Conservation (phyloP, 2,888 invertebrate species). For the Augochlorella aurata region DNA sequence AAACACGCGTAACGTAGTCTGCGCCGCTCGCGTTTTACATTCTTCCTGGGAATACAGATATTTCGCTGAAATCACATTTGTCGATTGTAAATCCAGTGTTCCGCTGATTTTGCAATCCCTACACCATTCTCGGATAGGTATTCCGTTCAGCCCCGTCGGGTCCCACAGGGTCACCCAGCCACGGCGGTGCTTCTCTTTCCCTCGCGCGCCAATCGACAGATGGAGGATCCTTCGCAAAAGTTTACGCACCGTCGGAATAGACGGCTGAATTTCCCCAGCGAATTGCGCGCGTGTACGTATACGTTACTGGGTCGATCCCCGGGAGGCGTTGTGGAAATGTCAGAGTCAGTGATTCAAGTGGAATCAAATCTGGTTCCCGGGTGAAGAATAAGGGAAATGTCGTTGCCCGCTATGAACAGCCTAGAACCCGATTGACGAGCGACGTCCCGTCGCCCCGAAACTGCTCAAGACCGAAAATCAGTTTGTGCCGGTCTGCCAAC, state of each 20-base stretch:
- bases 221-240: slow-evolving; percentile 69
- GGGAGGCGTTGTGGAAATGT: slow-evolving; percentile 58
- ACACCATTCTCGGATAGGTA: slow-evolving; percentile 54
- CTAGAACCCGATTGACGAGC: not conserved
- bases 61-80: slow-evolving; percentile 58
- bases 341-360: slow-evolving; percentile 67
- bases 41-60: slow-evolving; percentile 35
- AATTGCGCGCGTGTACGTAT: slow-evolving; percentile 63
- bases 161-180: slow-evolving; percentile 52
- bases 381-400: slow-evolving; percentile 38
- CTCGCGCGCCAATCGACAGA: slow-evolving; percentile 54
- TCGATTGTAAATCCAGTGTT: slow-evolving; percentile 61
- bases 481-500: not conserved
- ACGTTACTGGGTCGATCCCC: slow-evolving; percentile 61
- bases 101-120: slow-evolving; percentile 59
- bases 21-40: slow-evolving; percentile 40
- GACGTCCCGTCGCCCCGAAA: not conserved
- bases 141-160: slow-evolving; percentile 48
- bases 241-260: slow-evolving; percentile 70
- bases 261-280: slow-evolving; percentile 75
- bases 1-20: slow-evolving; percentile 21
- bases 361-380: slow-evolving; percentile 65
- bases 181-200: slow-evolving; percentile 42
- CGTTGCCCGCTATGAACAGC: not conserved
- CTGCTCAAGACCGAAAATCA: not conserved